Evolutionary conservation across 2,797 vertebrate species (phyloP), one percentile per base, ranked within the genome.

Genomic region (Rhodeus uyekii): DNA sequence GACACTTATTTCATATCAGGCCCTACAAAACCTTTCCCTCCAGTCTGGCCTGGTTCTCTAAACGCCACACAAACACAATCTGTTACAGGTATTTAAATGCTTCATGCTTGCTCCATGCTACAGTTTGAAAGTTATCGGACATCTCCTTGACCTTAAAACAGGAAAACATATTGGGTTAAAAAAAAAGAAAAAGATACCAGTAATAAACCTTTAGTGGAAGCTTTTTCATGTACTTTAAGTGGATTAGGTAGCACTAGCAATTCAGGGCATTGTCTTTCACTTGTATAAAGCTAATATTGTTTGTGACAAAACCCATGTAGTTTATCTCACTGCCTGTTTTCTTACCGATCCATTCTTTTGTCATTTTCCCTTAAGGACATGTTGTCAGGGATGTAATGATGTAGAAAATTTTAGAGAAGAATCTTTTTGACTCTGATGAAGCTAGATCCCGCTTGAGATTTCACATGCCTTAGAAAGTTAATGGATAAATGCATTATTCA

Each of bases 1-100:
- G 94, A 92, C 92, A 93, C 90, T 90, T 91, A 91, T 93, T 93
- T 93, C 90, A 80, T 85, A 92, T 90, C 89, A 87, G 90, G 85
- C 87, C 86, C 82, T 79, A 48, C 82, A 77, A 85, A 91, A 89
- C 90, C 90, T 86, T 87, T 87, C 86, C 87, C 89, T 61, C 88
- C 83, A 69, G 88, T 86, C 88, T 85, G 87, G 87, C 90, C 86
- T 85, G 83, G 13, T 50, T 88, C 90, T 38, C 19, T 36, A 44
- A 42, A 29, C 44, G 27, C 61, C 67, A 53, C 78, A 74, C 78
- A 27, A n/a, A 69, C 32, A 58, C 77, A 55, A 44, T 69, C 44
- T 68, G 27, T 74, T 53, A 77, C 81, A 83, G 68, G 78, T 81
- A 87, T 87, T 90, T 87, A 80, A 90, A 89, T 89, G 83, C 82